Percentiles rank a stretch among this genome's conserved stretches.
Evolutionary conservation across 2,888 invertebrate species (phyloP).

Genomic region (Vesta saturnalis): DNA sequence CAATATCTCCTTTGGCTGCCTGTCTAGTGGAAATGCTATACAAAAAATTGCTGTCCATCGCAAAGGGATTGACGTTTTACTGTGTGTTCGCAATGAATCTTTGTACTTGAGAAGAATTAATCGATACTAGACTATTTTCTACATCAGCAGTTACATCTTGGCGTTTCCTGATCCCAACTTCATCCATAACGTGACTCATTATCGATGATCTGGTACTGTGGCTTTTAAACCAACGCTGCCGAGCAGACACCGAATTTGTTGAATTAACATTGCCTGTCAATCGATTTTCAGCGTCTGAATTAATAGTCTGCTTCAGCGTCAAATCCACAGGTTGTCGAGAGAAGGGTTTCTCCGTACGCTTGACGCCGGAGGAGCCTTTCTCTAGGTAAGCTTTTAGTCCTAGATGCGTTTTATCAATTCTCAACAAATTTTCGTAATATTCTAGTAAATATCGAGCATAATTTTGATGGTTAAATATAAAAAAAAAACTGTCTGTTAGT

Average conservation of each 20-base stretch:
- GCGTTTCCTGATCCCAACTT: neutral
- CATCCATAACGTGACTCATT: neutral
- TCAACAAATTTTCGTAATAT: neutral
- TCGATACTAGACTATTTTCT: neutral
- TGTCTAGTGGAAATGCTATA: slow-evolving; percentile 47
- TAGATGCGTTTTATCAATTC: slow-evolving; percentile 49
- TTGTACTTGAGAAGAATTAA: neutral
- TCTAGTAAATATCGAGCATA: neutral
- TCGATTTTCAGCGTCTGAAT: slow-evolving; percentile 49
- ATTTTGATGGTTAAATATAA: neutral
- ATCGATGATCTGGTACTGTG: slow-evolving; percentile 41
- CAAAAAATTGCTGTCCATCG: slow-evolving; percentile 39
- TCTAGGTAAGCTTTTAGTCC: slow-evolving; percentile 45
- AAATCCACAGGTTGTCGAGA: slow-evolving; percentile 52
- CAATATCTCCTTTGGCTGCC: slow-evolving; percentile 40
- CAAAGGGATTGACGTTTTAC: slow-evolving; percentile 42
- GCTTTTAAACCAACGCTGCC: too few species aligned
- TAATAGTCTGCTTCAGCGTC: slow-evolving; percentile 53
- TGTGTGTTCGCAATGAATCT: slow-evolving; percentile 40
- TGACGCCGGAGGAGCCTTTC: slow-evolving; percentile 50
- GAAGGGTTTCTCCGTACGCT: slow-evolving; percentile 52
- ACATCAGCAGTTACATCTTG: neutral
- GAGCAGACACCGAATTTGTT: too few species aligned
- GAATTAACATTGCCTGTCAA: slow-evolving; percentile 47
- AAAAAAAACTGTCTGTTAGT: neutral